phyloP scores from a whole-genome alignment of 2,113 vertebrate genomes.

The Daphoenositta chrysoptera region DNA sequence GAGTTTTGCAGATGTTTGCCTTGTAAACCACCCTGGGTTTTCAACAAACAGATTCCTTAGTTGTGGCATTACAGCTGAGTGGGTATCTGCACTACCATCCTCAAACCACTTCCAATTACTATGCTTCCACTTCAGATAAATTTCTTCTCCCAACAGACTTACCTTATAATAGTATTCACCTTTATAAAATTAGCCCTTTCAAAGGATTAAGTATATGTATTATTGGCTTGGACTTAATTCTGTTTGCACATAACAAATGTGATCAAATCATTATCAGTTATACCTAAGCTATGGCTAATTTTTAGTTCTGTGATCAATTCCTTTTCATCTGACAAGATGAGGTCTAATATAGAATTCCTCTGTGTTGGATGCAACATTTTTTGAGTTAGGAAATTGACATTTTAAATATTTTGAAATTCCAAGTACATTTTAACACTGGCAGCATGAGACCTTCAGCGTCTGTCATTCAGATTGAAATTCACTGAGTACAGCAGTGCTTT shows the following conservation, averaged over 20 bases:
- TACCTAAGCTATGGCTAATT: not conserved
- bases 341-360: not conserved
- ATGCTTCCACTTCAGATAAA: not conserved
- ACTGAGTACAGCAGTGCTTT: not conserved
- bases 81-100: not conserved
- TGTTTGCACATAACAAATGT: conserved; percentile 15
- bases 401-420: conserved; percentile 23
- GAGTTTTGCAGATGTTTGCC: not conserved
- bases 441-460: not conserved
- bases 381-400: not conserved
- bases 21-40: not conserved
- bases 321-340: conserved; percentile 29
- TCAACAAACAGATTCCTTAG: not conserved
- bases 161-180: not conserved
- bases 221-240: conserved; percentile 9
- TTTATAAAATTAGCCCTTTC: not conserved
- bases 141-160: not conserved
- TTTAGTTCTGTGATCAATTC: conserved; percentile 13
- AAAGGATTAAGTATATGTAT: not conserved
- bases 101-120: not conserved
- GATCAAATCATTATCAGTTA: not conserved
- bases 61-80: not conserved
- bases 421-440: not conserved
- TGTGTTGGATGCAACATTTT: not conserved
- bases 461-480: not conserved